Conservation (phyloP, 2,888 invertebrate genomes). For the Tipula helvola region DNA sequence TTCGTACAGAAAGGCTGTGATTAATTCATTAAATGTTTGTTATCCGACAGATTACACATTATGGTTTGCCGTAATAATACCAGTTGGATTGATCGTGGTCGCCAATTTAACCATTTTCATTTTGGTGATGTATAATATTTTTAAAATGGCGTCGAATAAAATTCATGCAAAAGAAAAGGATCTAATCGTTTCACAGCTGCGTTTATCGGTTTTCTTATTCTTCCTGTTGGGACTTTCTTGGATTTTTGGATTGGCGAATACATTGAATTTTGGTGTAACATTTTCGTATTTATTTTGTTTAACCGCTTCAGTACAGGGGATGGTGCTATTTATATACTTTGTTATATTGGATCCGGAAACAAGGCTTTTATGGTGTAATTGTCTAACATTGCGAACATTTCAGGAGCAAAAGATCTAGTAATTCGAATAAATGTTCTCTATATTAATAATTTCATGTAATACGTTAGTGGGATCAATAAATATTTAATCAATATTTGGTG, state of each 20-base stretch:
- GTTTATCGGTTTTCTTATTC: conserved; percentile 44
- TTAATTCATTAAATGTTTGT: conserved; percentile 26
- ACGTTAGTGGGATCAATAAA: not conserved
- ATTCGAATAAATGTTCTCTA: not conserved
- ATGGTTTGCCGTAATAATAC: conserved; percentile 40
- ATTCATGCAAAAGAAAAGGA: conserved; percentile 32
- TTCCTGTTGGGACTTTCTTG: conserved; percentile 48
- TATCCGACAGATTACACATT: conserved; percentile 42
- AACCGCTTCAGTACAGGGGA: conserved; percentile 49
- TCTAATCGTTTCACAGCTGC: conserved; percentile 39
- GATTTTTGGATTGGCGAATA: conserved; percentile 46
- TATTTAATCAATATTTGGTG: not conserved
- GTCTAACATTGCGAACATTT: not conserved
- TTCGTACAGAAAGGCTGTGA: conserved; percentile 28
- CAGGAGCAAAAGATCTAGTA: not conserved
- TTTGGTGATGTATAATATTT: conserved; percentile 41
- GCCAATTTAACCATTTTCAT: conserved; percentile 43
- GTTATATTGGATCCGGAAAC: conserved; percentile 43
- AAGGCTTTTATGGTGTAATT: conserved; percentile 37
- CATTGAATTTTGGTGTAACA: conserved; percentile 35
- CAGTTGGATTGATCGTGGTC: conserved; percentile 39
- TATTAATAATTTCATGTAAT: not conserved
- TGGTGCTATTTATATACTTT: conserved; percentile 50
- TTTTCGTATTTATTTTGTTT: conserved; percentile 51
- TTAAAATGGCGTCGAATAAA: conserved; percentile 33